Evolutionary conservation across 2,888 invertebrate species (phyloP).

Genomic region (Mellilla xanthometata): DNA sequence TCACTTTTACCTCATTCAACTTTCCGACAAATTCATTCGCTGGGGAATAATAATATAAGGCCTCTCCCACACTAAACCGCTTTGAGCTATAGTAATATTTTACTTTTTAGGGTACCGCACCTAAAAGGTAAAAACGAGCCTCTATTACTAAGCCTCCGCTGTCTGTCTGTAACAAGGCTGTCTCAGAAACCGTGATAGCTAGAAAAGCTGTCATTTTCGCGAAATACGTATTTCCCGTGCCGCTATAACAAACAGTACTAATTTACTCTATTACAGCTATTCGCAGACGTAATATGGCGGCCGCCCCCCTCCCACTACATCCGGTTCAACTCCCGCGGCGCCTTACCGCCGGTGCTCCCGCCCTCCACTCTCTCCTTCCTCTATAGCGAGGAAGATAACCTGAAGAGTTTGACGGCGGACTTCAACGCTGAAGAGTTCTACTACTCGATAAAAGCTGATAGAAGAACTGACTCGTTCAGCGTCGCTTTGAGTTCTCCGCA

Average conservation of each 20-base stretch:
- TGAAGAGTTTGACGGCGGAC: slow-evolving; percentile 52
- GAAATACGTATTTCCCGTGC: too few species aligned
- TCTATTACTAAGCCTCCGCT: too few species aligned
- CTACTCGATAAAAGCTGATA: slow-evolving; percentile 68
- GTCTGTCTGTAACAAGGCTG: too few species aligned
- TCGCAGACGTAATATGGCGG: slow-evolving; percentile 76
- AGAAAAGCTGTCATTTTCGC: too few species aligned
- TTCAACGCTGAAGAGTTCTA: slow-evolving; percentile 49
- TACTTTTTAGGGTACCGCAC: too few species aligned
- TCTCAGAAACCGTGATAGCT: too few species aligned
- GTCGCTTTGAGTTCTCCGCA: slow-evolving; percentile 65
- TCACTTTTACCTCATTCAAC: too few species aligned
- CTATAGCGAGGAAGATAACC: slow-evolving; percentile 49
- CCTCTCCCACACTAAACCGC: too few species aligned
- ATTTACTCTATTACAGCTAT: slow-evolving; percentile 49
- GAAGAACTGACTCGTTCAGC: slow-evolving; percentile 48
- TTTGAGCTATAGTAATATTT: too few species aligned
- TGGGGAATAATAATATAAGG: too few species aligned
- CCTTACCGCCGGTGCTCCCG: slow-evolving; percentile 57
- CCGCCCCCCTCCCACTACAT: slow-evolving; percentile 63
- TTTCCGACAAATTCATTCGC: too few species aligned
- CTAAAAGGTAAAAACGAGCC: too few species aligned
- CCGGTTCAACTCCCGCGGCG: slow-evolving; percentile 67
- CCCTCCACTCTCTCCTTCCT: slow-evolving; percentile 54
- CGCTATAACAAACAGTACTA: background rate